Evolutionary conservation across 2,888 invertebrate species (phyloP).

Genomic region (Monochamus alternatus): DNA sequence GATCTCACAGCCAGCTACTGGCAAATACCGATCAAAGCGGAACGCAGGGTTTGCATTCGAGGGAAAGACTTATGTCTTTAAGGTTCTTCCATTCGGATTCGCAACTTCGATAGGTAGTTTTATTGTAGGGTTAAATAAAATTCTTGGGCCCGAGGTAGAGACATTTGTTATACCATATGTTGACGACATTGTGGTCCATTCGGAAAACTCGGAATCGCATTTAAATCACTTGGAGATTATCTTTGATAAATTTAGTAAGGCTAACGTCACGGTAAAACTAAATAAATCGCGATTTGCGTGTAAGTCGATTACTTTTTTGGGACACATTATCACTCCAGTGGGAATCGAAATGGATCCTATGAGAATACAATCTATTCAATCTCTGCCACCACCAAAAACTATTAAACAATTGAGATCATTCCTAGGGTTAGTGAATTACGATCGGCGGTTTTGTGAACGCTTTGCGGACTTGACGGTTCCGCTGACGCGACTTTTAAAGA

Average conservation of each 20-base stretch:
- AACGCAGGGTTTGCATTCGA: conserved; percentile 45
- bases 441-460: conserved; percentile 19
- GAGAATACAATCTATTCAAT: conserved; percentile 11
- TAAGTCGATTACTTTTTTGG: conserved; percentile 10
- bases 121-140: conserved; percentile 23
- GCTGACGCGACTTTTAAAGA: conserved; percentile 5
- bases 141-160: conserved; percentile 23
- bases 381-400: conserved; percentile 1
- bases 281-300: conserved; percentile 28
- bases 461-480: conserved; percentile 6
- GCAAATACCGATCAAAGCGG: conserved; percentile 43
- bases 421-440: conserved; percentile 23
- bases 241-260: conserved; percentile 33
- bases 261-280: conserved; percentile 32
- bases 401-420: conserved; percentile 37
- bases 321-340: conserved; percentile 28
- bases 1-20: conserved; percentile 38
- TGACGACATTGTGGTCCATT: conserved; percentile 37
- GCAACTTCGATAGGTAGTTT: conserved; percentile 36
- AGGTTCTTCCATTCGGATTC: conserved; percentile 46
- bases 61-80: conserved; percentile 41
- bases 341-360: conserved; percentile 27
- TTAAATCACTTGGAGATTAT: conserved; percentile 23
- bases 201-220: conserved; percentile 30
- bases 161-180: conserved; percentile 24